Evolutionary conservation across 2,888 invertebrate genomes (phyloP).

Genomic region (Cryptocheilus praepositus): DNA sequence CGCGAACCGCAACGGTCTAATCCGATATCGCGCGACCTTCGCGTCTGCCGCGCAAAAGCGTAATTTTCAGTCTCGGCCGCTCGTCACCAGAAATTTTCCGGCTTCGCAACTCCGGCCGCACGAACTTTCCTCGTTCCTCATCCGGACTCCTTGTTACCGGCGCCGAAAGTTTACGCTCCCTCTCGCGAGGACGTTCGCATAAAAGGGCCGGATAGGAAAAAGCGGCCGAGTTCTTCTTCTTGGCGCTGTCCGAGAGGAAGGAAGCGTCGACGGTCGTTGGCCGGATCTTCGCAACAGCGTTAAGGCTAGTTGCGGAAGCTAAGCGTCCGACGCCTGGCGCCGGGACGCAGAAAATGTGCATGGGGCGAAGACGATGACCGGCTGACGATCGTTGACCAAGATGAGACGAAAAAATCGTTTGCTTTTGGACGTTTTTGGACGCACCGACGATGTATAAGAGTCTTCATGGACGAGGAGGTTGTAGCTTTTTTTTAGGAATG

Average conservation of each 20-base stretch:
- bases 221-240: conserved; percentile 4
- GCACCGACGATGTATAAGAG: too few relatives aligned
- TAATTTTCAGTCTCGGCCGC: conserved; percentile 24
- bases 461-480: too few relatives aligned
- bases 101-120: conserved; percentile 50
- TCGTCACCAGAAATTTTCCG: conserved; percentile 64
- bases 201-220: conserved; percentile 18
- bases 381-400: too few relatives aligned
- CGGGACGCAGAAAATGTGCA: too few relatives aligned
- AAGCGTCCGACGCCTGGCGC: too few relatives aligned
- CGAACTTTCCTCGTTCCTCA: conserved; percentile 67
- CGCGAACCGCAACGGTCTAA: not conserved
- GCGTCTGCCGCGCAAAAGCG: conserved; percentile 4
- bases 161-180: conserved; percentile 56
- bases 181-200: conserved; percentile 22
- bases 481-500: too few relatives aligned
- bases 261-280: not conserved
- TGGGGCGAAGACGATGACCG: too few relatives aligned
- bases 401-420: too few relatives aligned
- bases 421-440: too few relatives aligned
- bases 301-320: not conserved
- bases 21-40: not conserved
- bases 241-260: not conserved
- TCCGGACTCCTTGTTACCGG: conserved; percentile 60
- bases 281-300: conserved; percentile 6